Base-by-base conservation (phyloP, 2,113 vertebrate species). In the Recurvirostra avosetta region DNA sequence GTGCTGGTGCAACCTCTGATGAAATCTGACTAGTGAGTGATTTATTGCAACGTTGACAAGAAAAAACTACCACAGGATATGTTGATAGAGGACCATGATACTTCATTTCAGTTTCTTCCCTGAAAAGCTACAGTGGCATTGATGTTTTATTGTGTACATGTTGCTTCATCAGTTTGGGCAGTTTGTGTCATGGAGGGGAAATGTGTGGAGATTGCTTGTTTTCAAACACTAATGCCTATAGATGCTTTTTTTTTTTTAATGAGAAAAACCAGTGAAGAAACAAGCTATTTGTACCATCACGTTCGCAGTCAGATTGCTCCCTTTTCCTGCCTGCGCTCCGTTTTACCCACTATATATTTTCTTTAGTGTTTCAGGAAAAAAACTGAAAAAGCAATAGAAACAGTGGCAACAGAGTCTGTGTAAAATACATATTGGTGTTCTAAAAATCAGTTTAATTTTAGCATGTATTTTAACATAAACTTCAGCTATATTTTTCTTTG, bases 401-500 rank as follows among this genome's bases (percentile, higher is more conserved):
- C 65, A 61, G 77, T 68, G 53, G 29, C 16, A 68, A 30, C 26
- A 53, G 63, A 66, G 34, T 61, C 29, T 72, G 6, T 74, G 22
- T 74, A 75, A 94, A 91, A 89, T 70, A 79, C 11, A 4, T 62
- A 72, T 25, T 61, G 75, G 47, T 66, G 80, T 86, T 84, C 67
- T 66, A 86, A 92, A 88, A 92, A 87, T 68, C 62, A 78, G 71
- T 91, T 96, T 90, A 89, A 93, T 80, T 96, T 78, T 76, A 77
- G 50, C 23, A 9, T 1, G 9, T 76, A 47, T 94, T 93, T 95
- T 87, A 92, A 91, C 63, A 75, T 83, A 86, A 97, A 52, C 38
- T 59, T 96, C 12, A 78, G 63, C 85, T 90, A 6, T 82, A 40
- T 86, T 65, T 90, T 73, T 79, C 9, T 81, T 85, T 40, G 32